phyloP scores from a whole-genome alignment of 1,140 invertebrate species.

The Caerostris extrusa region DNA sequence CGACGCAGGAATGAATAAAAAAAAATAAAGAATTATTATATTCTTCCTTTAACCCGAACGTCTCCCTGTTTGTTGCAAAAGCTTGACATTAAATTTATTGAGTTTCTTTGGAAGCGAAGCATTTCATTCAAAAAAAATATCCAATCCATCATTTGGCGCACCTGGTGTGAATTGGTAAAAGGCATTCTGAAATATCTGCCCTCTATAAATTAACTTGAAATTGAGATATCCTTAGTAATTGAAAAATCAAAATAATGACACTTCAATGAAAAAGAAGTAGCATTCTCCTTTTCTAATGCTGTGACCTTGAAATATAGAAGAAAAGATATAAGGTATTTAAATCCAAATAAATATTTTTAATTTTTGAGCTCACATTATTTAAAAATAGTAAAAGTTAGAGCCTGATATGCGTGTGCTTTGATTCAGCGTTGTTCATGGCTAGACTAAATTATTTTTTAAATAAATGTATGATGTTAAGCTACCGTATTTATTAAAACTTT shows the following conservation, averaged over 20 bases:
- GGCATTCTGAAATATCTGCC: background rate
- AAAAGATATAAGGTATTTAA: too few species aligned
- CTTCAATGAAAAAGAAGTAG: too few species aligned
- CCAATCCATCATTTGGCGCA: background rate
- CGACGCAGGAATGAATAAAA: background rate
- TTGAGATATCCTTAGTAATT: background rate
- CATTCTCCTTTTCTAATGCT: too few species aligned
- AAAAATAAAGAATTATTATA: background rate
- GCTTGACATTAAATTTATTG: slow-evolving; percentile 7
- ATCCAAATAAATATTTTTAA: too few species aligned
- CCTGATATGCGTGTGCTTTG: too few species aligned
- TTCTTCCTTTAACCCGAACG: background rate
- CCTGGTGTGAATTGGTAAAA: background rate
- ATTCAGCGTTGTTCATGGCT: too few species aligned
- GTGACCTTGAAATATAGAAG: too few species aligned
- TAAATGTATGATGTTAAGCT: too few species aligned
- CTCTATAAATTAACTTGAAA: background rate
- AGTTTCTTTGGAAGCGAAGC: background rate
- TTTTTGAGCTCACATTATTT: too few species aligned
- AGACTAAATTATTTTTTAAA: too few species aligned
- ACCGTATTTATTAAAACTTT: too few species aligned
- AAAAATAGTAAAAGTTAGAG: too few species aligned
- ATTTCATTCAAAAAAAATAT: background rate
- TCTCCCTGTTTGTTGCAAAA: background rate
- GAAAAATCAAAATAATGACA: background rate